Evolutionary conservation across 2,113 vertebrate genomes (phyloP), one percentile per base, ranked within the genome.

Genomic region (Ploceus nigricollis): DNA sequence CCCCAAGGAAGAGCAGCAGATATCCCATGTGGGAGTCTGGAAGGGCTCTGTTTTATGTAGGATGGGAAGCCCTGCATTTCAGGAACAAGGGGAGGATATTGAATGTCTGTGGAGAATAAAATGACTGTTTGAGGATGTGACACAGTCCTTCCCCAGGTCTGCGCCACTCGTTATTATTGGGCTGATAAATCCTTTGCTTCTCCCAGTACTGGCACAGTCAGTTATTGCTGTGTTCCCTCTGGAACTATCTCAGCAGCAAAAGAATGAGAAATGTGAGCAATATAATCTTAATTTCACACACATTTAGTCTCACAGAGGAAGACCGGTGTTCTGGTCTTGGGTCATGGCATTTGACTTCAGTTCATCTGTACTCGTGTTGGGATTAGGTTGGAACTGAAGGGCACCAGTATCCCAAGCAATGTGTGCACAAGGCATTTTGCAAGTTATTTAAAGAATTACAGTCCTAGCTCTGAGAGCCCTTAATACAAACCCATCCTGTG

Each of bases 321-420:
- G 57, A 42, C 3, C 25, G 37, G 16, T 11, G 27, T 35, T 50
- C 44, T 82, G 24, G 9, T 56, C 48, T 42, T 65, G 35, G n/a
- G 11, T 57, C 10, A 0, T 18, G 47, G 25, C 48, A 6, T 48
- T 82, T 20, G 23, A 44, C n/a, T 61, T 71, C 6, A 21, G 2
- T 51, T 66, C 1, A 6, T 15, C 23, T n/a, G 7, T 4, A 28
- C 10, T 6, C 48, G n/a, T 33, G n/a, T 3, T 82, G 60, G 82
- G 54, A 23, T 51, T n/a, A 39, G 37, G 39, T 27, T 37, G 39
- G 69, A 71, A 37, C 4, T 42, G 33, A 53, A 10, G 10, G 25
- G 48, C 1, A 1, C 60, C 8, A 7, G 17, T 8, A 35, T 1
- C 71, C 47, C 21, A 60, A 40, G 33, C 0, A 0, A 7, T 0